Conservation (phyloP, 1,140 invertebrate genomes). For the Venturia canescens region DNA sequence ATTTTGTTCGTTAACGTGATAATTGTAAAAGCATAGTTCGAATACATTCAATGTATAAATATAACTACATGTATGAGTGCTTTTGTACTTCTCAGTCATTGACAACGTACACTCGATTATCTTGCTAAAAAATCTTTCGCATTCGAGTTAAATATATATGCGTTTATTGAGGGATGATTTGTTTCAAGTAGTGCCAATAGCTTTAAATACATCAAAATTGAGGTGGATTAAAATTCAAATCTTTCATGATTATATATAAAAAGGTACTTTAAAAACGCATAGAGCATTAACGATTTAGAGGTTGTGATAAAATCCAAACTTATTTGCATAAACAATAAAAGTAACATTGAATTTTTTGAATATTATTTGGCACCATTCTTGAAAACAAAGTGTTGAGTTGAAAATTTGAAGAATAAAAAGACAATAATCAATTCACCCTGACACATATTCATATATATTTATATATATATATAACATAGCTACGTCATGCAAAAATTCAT, state of each 20-base stretch:
- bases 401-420: not conserved
- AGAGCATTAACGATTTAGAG: too few relatives aligned
- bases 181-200: too few relatives aligned
- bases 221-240: too few relatives aligned
- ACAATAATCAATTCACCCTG: too few relatives aligned
- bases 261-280: too few relatives aligned
- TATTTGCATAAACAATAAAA: too few relatives aligned
- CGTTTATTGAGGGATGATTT: constrained; percentile 41
- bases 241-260: too few relatives aligned
- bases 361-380: too few relatives aligned
- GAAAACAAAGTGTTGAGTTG: too few relatives aligned
- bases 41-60: constrained; percentile 71
- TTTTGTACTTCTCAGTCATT: constrained; percentile 74
- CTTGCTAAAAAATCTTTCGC: constrained; percentile 47
- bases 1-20: constrained; percentile 50
- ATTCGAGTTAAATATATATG: constrained; percentile 57
- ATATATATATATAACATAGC: constrained; percentile 38
- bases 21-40: constrained; percentile 67
- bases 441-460: constrained; percentile 26
- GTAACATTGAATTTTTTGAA: too few relatives aligned
- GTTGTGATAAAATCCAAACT: too few relatives aligned
- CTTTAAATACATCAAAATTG: too few relatives aligned
- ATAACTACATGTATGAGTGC: constrained; percentile 70
- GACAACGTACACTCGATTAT: constrained; percentile 66
- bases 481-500: constrained; percentile 39